Percentiles rank a stretch among this genome's conserved stretches.
phyloP scores from a whole-genome alignment of 2,797 vertebrate genomes.

The Gastrophryne carolinensis region DNA sequence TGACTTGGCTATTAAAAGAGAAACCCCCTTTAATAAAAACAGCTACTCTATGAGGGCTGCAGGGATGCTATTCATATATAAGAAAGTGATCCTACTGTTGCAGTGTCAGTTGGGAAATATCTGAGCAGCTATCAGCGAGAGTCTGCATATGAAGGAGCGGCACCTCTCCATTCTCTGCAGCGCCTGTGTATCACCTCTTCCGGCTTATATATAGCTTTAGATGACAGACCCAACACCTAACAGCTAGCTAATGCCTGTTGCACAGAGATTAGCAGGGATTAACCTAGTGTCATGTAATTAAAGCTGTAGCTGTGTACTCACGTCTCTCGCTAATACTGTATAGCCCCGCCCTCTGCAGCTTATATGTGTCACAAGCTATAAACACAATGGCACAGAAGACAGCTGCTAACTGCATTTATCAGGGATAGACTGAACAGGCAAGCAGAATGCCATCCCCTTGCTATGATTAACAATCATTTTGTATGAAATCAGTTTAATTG shows the following conservation, averaged over 20 bases:
- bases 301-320: neutral
- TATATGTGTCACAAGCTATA: neutral
- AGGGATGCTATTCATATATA: too few species aligned
- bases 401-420: neutral
- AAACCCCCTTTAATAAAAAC: too few species aligned
- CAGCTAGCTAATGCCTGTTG: slow-evolving; percentile 13
- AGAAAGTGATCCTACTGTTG: too few species aligned
- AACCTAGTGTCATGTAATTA: slow-evolving; percentile 28
- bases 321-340: neutral
- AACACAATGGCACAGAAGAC: neutral
- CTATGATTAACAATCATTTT: too few species aligned
- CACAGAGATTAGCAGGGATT: slow-evolving; percentile 36
- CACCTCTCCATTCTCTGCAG: neutral
- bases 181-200: neutral
- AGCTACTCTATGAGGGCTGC: too few species aligned
- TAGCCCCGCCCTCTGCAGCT: neutral
- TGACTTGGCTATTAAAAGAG: too few species aligned
- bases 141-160: neutral
- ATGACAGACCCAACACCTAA: slow-evolving; percentile 18
- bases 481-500: too few species aligned
- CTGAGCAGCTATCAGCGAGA: neutral
- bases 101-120: too few species aligned
- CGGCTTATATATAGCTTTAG: neutral
- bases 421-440: too few species aligned
- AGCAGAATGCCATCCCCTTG: too few species aligned